Percentiles rank a stretch among this genome's conserved stretches.
Evolutionary conservation across 2,888 invertebrate species (phyloP).

Genomic region (Lobophora halterata): DNA sequence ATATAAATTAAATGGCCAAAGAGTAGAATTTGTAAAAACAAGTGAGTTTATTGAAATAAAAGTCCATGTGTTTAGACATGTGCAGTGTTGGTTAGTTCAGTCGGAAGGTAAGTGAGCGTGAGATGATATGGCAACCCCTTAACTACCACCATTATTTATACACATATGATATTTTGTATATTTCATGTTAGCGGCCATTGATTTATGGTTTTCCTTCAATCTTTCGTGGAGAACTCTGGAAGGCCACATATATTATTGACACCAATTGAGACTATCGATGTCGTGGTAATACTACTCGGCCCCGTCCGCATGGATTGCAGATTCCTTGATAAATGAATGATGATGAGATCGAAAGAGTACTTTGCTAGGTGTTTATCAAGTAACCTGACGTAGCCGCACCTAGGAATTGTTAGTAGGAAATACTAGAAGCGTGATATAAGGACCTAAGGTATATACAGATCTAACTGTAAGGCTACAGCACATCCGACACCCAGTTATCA

Average conservation of each 20-base stretch:
- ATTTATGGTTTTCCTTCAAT: conserved; percentile 39
- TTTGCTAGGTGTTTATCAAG: conserved; percentile 52
- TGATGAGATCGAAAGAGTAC: conserved; percentile 29
- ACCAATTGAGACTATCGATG: conserved; percentile 38
- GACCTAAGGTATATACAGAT: conserved; percentile 65
- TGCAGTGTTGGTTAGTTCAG: conserved; percentile 76
- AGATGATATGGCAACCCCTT: conserved; percentile 71
- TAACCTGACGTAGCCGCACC: conserved; percentile 60
- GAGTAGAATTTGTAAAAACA: conserved; percentile 31
- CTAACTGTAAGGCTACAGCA: conserved; percentile 55
- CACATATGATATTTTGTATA: conserved; percentile 60
- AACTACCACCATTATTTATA: conserved; percentile 73
- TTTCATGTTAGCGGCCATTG: conserved; percentile 56
- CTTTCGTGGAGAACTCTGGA: conserved; percentile 80
- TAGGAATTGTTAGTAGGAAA: conserved; percentile 70
- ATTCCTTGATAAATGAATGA: conserved; percentile 60
- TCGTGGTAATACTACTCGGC: conserved; percentile 47
- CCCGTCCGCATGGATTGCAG: conserved; percentile 49
- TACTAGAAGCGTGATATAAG: conserved; percentile 75
- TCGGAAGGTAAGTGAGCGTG: conserved; percentile 73
- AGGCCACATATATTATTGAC: conserved; percentile 65
- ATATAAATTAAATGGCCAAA: conserved; percentile 5
- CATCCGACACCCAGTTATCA: conserved; percentile 71
- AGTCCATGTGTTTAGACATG: conserved; percentile 67
- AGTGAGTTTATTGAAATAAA: conserved; percentile 46